A percentile compares a stretch with the other conserved stretches of the same genome.
Evolutionary conservation across 2,113 vertebrate species (phyloP).

Genomic region (Coracopsis vasa): DNA sequence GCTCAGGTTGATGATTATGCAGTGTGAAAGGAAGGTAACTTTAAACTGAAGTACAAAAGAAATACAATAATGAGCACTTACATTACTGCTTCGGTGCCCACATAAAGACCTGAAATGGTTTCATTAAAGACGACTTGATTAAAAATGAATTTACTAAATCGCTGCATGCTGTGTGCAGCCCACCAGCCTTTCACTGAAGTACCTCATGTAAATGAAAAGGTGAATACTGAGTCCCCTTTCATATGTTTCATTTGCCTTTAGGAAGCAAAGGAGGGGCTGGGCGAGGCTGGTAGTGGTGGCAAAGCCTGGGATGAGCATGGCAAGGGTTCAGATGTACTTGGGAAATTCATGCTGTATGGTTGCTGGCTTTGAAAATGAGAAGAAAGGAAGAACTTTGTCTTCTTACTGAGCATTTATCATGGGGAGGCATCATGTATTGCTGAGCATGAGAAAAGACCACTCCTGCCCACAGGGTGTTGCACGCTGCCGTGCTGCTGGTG

Average conservation of each 20-base stretch:
- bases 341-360: background rate
- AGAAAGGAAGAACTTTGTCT: background rate
- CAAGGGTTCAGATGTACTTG: background rate
- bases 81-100: background rate
- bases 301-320: background rate
- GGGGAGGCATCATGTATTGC: background rate
- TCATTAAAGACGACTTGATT: slow-evolving; percentile 17
- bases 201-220: background rate
- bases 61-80: background rate
- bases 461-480: background rate
- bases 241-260: slow-evolving; percentile 3
- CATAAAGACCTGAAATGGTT: slow-evolving; percentile 13
- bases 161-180: background rate
- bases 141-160: slow-evolving; percentile 20
- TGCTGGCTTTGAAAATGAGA: background rate
- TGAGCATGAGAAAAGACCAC: background rate
- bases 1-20: slow-evolving; percentile 15
- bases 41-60: slow-evolving; percentile 52
- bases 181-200: background rate
- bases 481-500: background rate
- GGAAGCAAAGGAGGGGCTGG: background rate
- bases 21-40: slow-evolving; percentile 15
- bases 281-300: background rate
- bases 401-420: background rate
- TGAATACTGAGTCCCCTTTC: background rate